phyloP scores from a whole-genome alignment of 1,140 invertebrate species.

The Antheraea pernyi region DNA sequence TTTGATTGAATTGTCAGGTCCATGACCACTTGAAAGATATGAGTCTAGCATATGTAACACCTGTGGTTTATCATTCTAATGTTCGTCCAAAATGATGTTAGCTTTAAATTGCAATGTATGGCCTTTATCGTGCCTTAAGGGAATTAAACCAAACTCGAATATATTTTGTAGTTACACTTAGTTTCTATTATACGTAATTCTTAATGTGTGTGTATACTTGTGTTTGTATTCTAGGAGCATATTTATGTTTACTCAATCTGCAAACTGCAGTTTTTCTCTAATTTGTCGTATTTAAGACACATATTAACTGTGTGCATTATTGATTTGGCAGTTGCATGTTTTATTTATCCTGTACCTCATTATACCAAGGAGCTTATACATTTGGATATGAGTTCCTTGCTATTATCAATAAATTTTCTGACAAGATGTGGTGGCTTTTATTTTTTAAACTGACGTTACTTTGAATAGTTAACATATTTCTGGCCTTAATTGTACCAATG shows the following conservation, averaged over 20 bases:
- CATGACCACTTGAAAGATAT: background rate
- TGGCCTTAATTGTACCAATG: too few relatives aligned
- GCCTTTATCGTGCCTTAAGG: slow-evolving; percentile 69
- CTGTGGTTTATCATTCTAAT: background rate
- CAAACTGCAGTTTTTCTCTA: background rate
- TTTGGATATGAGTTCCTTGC: too few relatives aligned
- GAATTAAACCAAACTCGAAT: slow-evolving; percentile 71
- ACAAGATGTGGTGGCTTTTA: too few relatives aligned
- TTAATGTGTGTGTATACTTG: background rate
- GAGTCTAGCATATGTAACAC: background rate
- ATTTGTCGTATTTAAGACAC: too few relatives aligned
- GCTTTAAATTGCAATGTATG: slow-evolving; percentile 68
- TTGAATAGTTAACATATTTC: too few relatives aligned
- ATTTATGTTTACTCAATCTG: background rate
- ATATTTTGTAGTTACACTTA: slow-evolving; percentile 5
- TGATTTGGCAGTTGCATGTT: too few relatives aligned
- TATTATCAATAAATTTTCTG: too few relatives aligned
- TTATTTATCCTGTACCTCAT: too few relatives aligned
- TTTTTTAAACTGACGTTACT: too few relatives aligned
- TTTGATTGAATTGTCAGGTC: too few relatives aligned
- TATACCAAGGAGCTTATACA: too few relatives aligned
- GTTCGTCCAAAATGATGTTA: slow-evolving; percentile 28
- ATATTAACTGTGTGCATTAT: too few relatives aligned
- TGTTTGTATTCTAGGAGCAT: background rate
- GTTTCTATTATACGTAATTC: slow-evolving; percentile 1